Base-by-base conservation (phyloP, 2,797 vertebrate genomes). In the Bradypodion pumilum region DNA sequence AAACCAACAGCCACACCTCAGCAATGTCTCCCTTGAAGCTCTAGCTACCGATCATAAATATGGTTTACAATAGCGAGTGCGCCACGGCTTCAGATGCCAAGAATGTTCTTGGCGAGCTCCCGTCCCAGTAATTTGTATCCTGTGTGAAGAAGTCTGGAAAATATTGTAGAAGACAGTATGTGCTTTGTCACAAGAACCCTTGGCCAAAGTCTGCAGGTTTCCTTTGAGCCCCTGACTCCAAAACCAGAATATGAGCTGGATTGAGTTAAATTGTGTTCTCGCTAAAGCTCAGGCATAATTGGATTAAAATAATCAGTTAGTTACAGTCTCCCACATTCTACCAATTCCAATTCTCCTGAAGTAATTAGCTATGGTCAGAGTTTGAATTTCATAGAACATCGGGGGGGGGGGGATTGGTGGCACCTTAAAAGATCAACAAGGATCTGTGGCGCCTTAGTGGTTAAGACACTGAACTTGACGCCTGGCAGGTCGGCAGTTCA, bases 1-100 rank as follows among this genome's bases (percentile, higher is more conserved):
- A 86, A 89, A 82, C n/a, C 42, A 82, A 88, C 78, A 3, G 62
- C 85, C 88, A 89, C 85, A 91, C 75, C 25, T 74, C 70, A 59
- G 63, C 3, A 62, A 66, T 42, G 77, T 78, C 81, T 85, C 60
- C 1, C 73, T 65, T 81, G 37, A 74, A 29, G 75, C 87, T 65
- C 2, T 19, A 1, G 35, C 83, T 81, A 5, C 21, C 66, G 86
- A 80, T 49, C 81, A 21, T 49, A 83, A 82, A 59, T 44, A 25
- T 1, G 81, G 72, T 75, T 87, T 81, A 72, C 83, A 85, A 86
- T 13, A 88, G 2, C 19, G 79, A 74, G 59, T 21, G 62, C 29
- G 46, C 56, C 46, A 68, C 19, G 15, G 44, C 29, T 62, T 81
- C n/a, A 0, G 75, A 27, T 13, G 46, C 66, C 85, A 78, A 37